Conservation (phyloP, 2,113 vertebrate species). For the Rhea pennata region DNA sequence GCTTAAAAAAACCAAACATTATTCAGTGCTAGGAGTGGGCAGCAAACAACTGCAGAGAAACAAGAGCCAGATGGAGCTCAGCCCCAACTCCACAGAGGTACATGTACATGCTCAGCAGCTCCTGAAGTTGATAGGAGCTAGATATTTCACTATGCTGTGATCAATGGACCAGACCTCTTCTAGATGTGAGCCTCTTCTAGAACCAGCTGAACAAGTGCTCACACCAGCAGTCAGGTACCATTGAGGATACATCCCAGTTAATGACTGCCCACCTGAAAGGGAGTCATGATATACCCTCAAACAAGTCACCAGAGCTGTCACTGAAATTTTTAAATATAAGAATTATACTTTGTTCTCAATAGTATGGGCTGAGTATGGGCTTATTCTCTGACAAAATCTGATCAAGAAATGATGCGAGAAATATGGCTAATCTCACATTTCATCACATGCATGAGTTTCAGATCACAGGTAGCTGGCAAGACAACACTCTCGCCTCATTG, state of each 20-base stretch:
- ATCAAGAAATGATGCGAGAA: rapidly evolving
- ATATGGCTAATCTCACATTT: not conserved
- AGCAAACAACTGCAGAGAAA: no score
- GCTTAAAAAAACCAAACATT: no score
- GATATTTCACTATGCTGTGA: not conserved
- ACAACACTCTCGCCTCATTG: not conserved
- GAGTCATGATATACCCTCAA: not conserved
- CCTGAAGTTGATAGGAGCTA: not conserved
- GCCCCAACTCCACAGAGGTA: no score
- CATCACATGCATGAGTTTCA: rapidly evolving
- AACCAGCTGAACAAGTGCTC: rapidly evolving
- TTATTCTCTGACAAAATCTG: not conserved
- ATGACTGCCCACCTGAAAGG: rapidly evolving
- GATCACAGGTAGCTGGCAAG: not conserved
- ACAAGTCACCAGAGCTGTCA: not conserved
- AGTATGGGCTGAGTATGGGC: not conserved
- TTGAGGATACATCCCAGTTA: rapidly evolving
- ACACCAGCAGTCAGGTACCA: rapidly evolving
- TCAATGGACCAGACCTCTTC: not conserved
- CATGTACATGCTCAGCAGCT: no score
- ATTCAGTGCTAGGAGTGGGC: no score
- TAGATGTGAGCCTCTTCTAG: rapidly evolving
- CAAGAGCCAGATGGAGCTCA: no score
- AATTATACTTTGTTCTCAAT: not conserved
- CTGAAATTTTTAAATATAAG: not conserved